Evolutionary conservation across 1,140 invertebrate genomes (phyloP).

Genomic region (Epicauta chinensis): DNA sequence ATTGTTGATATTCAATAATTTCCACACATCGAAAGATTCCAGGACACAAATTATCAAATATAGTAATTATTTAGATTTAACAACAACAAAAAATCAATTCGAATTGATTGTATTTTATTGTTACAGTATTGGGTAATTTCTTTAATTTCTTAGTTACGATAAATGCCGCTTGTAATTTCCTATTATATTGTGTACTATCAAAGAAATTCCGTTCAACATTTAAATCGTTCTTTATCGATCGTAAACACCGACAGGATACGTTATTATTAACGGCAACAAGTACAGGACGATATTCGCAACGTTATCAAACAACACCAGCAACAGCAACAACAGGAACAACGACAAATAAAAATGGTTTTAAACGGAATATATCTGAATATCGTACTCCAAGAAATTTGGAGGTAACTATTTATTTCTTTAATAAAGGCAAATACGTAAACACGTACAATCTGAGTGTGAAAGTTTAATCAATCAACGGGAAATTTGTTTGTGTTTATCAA

Average conservation of each 20-base stretch:
- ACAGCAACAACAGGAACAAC: no score
- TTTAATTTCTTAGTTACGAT: slow-evolving; percentile 65
- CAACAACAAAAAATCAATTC: background rate
- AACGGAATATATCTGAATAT: slow-evolving; percentile 32
- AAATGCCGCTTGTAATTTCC: slow-evolving; percentile 69
- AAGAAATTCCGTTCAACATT: slow-evolving; percentile 71
- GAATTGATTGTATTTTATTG: background rate
- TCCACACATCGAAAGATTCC: slow-evolving; percentile 14
- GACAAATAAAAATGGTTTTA: slow-evolving; percentile 26
- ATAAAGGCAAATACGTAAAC: slow-evolving; percentile 37
- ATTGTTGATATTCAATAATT: slow-evolving; percentile 46
- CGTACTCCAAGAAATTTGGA: slow-evolving; percentile 39
- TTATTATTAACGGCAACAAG: slow-evolving; percentile 22
- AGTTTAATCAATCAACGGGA: background rate
- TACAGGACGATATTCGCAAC: slow-evolving; percentile 18
- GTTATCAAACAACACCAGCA: slow-evolving; percentile 27
- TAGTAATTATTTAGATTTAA: background rate
- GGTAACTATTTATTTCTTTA: slow-evolving; percentile 42
- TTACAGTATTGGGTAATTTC: slow-evolving; percentile 57
- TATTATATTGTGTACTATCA: slow-evolving; percentile 71
- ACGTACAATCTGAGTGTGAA: slow-evolving; percentile 32
- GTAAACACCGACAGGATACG: slow-evolving; percentile 31
- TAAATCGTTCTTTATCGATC: slow-evolving; percentile 52
- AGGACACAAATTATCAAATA: background rate
- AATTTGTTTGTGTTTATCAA: background rate